Conservation (phyloP, 2,797 vertebrate genomes). For the Ptychobarbus kaznakovi region DNA sequence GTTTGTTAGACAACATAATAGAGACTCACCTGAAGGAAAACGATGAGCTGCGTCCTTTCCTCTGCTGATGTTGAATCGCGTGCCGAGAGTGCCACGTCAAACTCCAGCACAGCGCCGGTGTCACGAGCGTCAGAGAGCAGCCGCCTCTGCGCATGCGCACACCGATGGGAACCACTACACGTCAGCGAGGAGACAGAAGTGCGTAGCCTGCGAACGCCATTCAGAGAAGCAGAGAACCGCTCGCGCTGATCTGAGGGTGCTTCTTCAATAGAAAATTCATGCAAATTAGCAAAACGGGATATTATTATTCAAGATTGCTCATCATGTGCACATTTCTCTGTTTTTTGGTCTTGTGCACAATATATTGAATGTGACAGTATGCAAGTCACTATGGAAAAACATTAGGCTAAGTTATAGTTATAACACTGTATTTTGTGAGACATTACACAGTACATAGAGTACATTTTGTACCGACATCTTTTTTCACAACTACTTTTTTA, state of each 20-base stretch:
- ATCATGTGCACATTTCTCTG: not conserved
- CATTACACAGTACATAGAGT: too few relatives aligned
- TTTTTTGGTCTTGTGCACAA: not conserved
- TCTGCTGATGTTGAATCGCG: conserved; percentile 52
- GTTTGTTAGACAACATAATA: not conserved
- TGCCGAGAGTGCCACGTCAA: conserved; percentile 84
- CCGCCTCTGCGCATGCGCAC: conserved; percentile 73
- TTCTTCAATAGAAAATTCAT: not conserved
- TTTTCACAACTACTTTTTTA: not conserved
- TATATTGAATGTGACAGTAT: not conserved
- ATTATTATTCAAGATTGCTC: not conserved
- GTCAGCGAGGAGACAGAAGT: conserved; percentile 71
- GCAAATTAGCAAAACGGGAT: not conserved
- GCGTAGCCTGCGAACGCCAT: conserved; percentile 17
- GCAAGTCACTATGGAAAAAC: not conserved
- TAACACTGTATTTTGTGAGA: not conserved
- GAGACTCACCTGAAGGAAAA: conserved; percentile 70
- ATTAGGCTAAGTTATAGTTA: not conserved
- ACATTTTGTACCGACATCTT: too few relatives aligned
- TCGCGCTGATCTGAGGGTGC: not conserved
- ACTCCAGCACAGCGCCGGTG: conserved; percentile 73
- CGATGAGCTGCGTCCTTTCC: conserved; percentile 58
- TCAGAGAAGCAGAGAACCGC: not conserved
- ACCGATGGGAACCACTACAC: conserved; percentile 70
- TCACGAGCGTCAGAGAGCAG: not conserved